Conservation (phyloP, 2,888 invertebrate species). For the Drosophila longiperda region DNA sequence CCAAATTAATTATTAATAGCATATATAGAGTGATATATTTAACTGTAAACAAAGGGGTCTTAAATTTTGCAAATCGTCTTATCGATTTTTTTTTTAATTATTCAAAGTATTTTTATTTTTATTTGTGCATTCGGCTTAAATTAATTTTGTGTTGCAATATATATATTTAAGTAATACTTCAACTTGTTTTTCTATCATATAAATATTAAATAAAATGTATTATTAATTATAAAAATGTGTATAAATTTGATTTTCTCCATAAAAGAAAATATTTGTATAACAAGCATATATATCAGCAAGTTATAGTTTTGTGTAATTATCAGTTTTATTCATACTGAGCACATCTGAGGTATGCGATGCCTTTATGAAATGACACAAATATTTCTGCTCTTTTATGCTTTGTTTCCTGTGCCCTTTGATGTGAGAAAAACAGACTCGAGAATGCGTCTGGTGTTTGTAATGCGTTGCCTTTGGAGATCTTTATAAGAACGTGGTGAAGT, state of each 20-base stretch:
- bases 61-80: neutral
- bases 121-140: accelerated
- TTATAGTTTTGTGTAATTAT: neutral
- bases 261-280: no score
- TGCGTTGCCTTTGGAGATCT: constrained; percentile 20
- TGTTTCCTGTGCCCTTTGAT: constrained; percentile 12
- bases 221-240: neutral
- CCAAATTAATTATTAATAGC: neutral
- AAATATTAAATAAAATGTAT: neutral
- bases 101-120: neutral
- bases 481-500: constrained; percentile 23
- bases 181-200: neutral
- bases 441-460: constrained; percentile 10
- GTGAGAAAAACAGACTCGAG: neutral
- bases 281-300: neutral
- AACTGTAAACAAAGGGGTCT: neutral
- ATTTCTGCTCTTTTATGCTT: neutral
- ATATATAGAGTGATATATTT: neutral
- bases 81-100: neutral
- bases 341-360: neutral
- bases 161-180: neutral
- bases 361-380: neutral
- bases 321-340: neutral
- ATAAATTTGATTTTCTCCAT: no score
- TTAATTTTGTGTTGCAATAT: neutral